Conservation (phyloP, 2,888 invertebrate species). For the Hirtodrosophila trivittata region DNA sequence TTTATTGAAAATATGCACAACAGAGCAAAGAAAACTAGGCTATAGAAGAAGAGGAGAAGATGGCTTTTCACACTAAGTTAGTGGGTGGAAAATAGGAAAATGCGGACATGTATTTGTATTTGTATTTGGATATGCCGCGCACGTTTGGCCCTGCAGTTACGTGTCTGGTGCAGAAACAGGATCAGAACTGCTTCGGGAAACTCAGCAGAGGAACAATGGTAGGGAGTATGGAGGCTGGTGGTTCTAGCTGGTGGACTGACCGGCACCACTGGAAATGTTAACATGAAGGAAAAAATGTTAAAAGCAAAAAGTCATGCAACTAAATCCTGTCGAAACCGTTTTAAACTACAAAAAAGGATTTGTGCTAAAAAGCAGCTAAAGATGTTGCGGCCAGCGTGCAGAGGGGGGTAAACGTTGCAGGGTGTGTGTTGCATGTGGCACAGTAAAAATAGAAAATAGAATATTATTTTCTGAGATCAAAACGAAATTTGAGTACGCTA, state of each 20-base stretch:
- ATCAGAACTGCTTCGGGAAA: slow-evolving; percentile 45
- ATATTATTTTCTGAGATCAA: no score
- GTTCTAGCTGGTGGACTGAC: slow-evolving; percentile 18
- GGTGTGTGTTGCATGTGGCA: no score
- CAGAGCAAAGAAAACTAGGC: background rate
- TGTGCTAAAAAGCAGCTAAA: slow-evolving; percentile 68
- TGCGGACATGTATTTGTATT: slow-evolving; percentile 57
- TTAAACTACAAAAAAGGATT: slow-evolving; percentile 73
- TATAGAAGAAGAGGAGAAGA: background rate
- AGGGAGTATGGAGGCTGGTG: background rate
- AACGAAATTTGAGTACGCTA: slow-evolving; percentile 17
- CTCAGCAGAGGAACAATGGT: slow-evolving; percentile 32
- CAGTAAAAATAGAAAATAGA: slow-evolving; percentile 6
- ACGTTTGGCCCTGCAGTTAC: slow-evolving; percentile 66
- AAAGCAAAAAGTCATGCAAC: slow-evolving; percentile 76
- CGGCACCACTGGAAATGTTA: slow-evolving; percentile 46
- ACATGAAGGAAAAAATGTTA: slow-evolving; percentile 48
- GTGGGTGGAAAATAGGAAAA: slow-evolving; percentile 61
- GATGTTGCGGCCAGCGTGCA: slow-evolving; percentile 40
- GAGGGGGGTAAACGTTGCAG: background rate
- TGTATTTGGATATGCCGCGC: slow-evolving; percentile 69
- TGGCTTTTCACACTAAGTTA: slow-evolving; percentile 29
- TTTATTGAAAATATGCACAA: slow-evolving; percentile 26
- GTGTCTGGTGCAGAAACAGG: slow-evolving; percentile 62
- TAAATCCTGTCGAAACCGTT: slow-evolving; percentile 75